Evolutionary conservation across 2,113 vertebrate species (phyloP), one percentile per base, ranked within the genome.

Genomic region (Erpornis zantholeuca): DNA sequence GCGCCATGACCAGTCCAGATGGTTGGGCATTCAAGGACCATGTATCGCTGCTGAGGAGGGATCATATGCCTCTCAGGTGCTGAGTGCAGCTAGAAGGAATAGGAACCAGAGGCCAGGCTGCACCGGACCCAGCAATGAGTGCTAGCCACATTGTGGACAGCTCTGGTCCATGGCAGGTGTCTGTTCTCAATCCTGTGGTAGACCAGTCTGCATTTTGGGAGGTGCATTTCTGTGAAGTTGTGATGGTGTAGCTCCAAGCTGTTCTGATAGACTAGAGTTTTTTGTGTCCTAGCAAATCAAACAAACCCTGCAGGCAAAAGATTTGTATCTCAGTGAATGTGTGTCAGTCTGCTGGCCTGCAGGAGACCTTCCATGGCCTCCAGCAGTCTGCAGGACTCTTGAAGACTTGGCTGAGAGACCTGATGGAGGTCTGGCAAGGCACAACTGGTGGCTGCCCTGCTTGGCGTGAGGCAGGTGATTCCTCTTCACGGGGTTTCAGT

Each of bases 51-150:
- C 22, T 73, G 42, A 82, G 33, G 33, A 42, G 42, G 65, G 11
- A 38, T 6, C 0, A 0, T 40, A n/a, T 54, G 60, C 44, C 22
- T 68, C 57, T 60, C 8, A 4, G 66, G 24, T 85, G 25, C 75
- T 31, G 31, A 60, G 14, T 35, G 65, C 27, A 86, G 66, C 61
- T 72, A 68, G 61, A 64, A 72, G 56, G 66, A 82, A 44, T 7
- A 33, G 33, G 38, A 90, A 28, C 38, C 21, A 66, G 66, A 79
- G 54, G 38, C n/a, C 28, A 68, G 29, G 40, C 19, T 82, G 57
- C 53, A 18, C 31, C 59, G 77, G 40, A 65, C 23, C 5, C 23
- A 38, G 56, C 14, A 27, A 11, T 22, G 53, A 52, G 27, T 7
- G 4, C 70, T 79, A 35, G n/a, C 44, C 31, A 36, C 11, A 5